Percentiles rank a stretch among this genome's conserved stretches.
Conservation (phyloP, 2,888 invertebrate genomes). For the Amphipoea oculea region DNA sequence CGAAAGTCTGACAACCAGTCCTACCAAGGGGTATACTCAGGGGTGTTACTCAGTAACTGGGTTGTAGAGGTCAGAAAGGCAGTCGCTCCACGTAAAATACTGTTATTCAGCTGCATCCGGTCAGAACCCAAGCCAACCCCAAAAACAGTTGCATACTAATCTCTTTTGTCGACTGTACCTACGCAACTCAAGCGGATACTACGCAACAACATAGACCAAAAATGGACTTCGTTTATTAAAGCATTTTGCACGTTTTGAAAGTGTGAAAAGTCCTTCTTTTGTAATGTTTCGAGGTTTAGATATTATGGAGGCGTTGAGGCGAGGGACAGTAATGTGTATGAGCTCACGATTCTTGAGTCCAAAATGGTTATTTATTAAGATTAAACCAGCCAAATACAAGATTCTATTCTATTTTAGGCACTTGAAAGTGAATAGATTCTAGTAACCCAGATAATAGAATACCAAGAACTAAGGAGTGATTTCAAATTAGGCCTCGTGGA, state of each 20-base stretch:
- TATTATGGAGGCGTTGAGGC: slow-evolving; percentile 39
- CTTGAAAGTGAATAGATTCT: neutral
- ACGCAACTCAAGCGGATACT: slow-evolving; percentile 47
- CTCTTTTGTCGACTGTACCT: neutral
- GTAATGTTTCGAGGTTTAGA: slow-evolving; percentile 61
- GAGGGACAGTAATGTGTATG: neutral
- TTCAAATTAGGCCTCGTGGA: neutral
- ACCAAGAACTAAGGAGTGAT: neutral
- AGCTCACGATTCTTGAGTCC: slow-evolving; percentile 5
- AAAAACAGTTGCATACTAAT: neutral
- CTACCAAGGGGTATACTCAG: neutral
- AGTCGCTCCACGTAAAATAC: neutral
- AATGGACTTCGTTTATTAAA: slow-evolving; percentile 65
- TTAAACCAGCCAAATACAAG: neutral
- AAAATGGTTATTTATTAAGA: slow-evolving; percentile 14
- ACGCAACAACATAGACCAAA: slow-evolving; percentile 67
- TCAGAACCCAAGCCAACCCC: neutral
- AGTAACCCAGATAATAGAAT: neutral
- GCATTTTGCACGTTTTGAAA: slow-evolving; percentile 70
- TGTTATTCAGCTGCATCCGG: neutral
- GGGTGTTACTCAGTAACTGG: neutral
- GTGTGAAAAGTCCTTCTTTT: slow-evolving; percentile 66
- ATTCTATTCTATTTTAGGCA: neutral
- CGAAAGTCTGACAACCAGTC: neutral
- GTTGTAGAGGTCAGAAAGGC: neutral